Conservation (phyloP, 2,888 invertebrate genomes). For the Acleris emargana region DNA sequence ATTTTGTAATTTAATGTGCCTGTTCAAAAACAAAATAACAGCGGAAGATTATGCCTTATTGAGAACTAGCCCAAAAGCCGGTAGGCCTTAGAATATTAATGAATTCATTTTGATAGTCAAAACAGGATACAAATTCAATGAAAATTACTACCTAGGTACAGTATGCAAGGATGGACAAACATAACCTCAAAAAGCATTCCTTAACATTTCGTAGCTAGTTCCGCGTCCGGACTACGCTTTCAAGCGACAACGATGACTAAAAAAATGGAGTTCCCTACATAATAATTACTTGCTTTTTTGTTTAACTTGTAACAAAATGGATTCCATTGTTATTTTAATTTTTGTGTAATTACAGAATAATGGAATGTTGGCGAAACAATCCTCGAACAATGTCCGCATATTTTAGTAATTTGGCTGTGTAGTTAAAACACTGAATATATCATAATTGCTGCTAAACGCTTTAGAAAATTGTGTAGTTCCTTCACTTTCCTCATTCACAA, state of each 20-base stretch:
- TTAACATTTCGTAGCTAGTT: slow-evolving; percentile 10
- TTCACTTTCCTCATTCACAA: slow-evolving; percentile 11
- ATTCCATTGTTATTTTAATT: slow-evolving; percentile 54
- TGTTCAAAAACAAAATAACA: too few species aligned
- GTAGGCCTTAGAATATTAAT: background rate
- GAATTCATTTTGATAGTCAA: background rate
- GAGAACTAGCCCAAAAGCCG: too few species aligned
- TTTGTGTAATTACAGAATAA: slow-evolving; percentile 56
- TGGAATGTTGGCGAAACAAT: slow-evolving; percentile 52
- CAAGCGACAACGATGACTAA: slow-evolving; percentile 40
- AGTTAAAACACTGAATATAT: slow-evolving; percentile 8
- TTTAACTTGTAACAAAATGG: slow-evolving; percentile 49
- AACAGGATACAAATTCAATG: background rate
- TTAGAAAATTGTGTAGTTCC: slow-evolving; percentile 2
- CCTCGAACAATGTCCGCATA: slow-evolving; percentile 34
- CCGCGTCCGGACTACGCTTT: slow-evolving; percentile 9
- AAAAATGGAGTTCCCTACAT: slow-evolving; percentile 54
- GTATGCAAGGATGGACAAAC: background rate
- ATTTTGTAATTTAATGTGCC: too few species aligned
- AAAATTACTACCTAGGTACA: background rate
- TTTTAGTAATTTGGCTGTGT: slow-evolving; percentile 29
- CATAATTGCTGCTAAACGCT: slow-evolving; percentile 30
- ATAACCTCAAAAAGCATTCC: slow-evolving; percentile 14
- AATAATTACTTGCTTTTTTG: slow-evolving; percentile 56
- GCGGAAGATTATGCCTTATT: too few species aligned